A percentile compares a stretch with the other conserved stretches of the same genome.
phyloP scores from a whole-genome alignment of 2,113 vertebrate genomes.

The Hyperoodon ampullatus region DNA sequence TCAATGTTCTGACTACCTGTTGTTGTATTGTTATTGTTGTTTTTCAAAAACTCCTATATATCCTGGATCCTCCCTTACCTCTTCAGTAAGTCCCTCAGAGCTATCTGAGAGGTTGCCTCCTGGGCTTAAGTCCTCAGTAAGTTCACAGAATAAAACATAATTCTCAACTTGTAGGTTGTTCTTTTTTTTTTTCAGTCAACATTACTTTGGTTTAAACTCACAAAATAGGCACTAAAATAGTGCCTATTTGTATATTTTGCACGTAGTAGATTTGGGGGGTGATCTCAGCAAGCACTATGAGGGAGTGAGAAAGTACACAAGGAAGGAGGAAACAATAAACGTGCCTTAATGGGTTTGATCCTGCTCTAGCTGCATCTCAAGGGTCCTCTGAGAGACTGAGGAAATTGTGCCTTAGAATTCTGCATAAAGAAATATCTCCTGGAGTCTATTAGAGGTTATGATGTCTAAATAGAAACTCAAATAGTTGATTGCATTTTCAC shows the following conservation, averaged over 20 bases:
- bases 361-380: neutral
- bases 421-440: neutral
- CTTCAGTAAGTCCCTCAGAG: neutral
- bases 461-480: neutral
- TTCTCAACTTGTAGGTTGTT: neutral
- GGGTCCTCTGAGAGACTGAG: neutral
- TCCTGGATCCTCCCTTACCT: too few relatives aligned
- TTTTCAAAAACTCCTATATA: too few relatives aligned
- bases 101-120: neutral
- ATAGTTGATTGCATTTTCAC: neutral
- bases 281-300: neutral
- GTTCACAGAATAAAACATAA: neutral
- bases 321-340: neutral
- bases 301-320: neutral
- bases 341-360: neutral
- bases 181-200: neutral
- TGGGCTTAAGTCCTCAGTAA: neutral
- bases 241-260: too few relatives aligned
- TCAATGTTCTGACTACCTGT: too few relatives aligned
- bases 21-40: too few relatives aligned
- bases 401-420: neutral
- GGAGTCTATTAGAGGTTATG: neutral
- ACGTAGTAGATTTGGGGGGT: neutral
- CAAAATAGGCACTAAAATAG: neutral
- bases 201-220: neutral